A percentile compares a stretch with the other conserved stretches of the same genome.
Conservation (phyloP, 2,888 invertebrate species). For the Sipha maydis region DNA sequence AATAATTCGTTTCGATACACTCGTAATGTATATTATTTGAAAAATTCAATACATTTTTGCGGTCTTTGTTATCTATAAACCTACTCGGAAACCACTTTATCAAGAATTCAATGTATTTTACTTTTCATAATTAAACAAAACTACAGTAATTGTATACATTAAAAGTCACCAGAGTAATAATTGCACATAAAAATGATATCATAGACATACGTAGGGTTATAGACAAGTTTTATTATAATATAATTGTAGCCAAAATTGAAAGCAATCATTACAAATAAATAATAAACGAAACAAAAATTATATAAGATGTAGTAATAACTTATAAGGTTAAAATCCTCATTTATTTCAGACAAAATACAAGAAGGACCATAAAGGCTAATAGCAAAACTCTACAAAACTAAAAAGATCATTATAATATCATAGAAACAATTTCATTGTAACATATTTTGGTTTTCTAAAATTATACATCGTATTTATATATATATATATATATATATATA, state of each 20-base stretch:
- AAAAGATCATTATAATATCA: background rate
- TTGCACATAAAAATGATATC: background rate
- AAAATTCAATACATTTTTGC: slow-evolving; percentile 25
- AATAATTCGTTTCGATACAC: slow-evolving; percentile 30
- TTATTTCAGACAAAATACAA: too few species aligned
- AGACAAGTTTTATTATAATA: background rate
- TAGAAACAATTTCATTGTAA: background rate
- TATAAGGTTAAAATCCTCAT: too few species aligned
- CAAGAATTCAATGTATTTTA: background rate
- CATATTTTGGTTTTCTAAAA: background rate
- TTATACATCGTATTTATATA: too few species aligned
- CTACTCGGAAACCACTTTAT: background rate
- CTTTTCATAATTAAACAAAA: slow-evolving; percentile 4
- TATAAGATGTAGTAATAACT: background rate
- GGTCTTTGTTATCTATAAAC: slow-evolving; percentile 10
- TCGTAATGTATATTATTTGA: background rate
- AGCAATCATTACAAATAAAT: background rate
- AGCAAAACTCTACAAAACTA: background rate
- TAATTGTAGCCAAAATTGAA: background rate
- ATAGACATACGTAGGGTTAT: background rate
- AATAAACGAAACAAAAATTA: background rate
- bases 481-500: too few species aligned
- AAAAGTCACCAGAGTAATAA: background rate
- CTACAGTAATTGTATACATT: background rate
- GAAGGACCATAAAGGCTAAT: background rate